A percentile compares a stretch with the other conserved stretches of the same genome.
Evolutionary conservation across 2,888 invertebrate species (phyloP).

Genomic region (Drosophila yooni): DNA sequence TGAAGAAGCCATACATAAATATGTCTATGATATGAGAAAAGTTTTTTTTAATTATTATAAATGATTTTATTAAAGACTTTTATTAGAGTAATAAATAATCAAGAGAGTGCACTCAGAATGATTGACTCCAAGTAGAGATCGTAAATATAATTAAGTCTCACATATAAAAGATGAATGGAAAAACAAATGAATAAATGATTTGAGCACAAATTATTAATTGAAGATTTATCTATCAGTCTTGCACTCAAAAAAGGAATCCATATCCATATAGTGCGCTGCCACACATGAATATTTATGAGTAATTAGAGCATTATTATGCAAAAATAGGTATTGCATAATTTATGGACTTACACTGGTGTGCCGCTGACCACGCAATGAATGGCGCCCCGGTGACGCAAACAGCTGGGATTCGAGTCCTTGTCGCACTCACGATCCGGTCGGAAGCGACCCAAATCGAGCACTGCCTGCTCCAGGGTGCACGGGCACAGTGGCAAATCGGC

Average conservation of each 20-base stretch:
- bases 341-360: slow-evolving; percentile 91
- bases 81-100: too few relatives aligned
- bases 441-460: slow-evolving; percentile 96
- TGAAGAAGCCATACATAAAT: too few relatives aligned
- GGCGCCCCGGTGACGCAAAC: slow-evolving; percentile 94
- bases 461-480: slow-evolving; percentile 95
- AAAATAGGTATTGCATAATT: neutral
- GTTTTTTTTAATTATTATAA: too few relatives aligned
- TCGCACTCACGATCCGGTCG: slow-evolving; percentile 96
- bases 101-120: too few relatives aligned
- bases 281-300: neutral
- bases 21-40: too few relatives aligned
- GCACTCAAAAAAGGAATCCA: neutral
- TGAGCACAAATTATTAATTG: neutral
- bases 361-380: slow-evolving; percentile 97
- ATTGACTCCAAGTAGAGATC: too few relatives aligned
- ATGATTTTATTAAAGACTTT: too few relatives aligned
- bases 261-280: neutral
- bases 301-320: neutral
- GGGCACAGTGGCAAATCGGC: slow-evolving; percentile 94
- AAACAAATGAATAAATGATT: neutral
- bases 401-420: slow-evolving; percentile 94
- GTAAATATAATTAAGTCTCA: too few relatives aligned
- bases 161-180: neutral
- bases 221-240: too few relatives aligned